Percentiles rank a stretch among this genome's conserved stretches.
These are phyloP conservation scores for Scolopax bukidnonensis DNA, from an alignment of 2,797 vertebrate species.

Conservation along the genomic window DNA sequence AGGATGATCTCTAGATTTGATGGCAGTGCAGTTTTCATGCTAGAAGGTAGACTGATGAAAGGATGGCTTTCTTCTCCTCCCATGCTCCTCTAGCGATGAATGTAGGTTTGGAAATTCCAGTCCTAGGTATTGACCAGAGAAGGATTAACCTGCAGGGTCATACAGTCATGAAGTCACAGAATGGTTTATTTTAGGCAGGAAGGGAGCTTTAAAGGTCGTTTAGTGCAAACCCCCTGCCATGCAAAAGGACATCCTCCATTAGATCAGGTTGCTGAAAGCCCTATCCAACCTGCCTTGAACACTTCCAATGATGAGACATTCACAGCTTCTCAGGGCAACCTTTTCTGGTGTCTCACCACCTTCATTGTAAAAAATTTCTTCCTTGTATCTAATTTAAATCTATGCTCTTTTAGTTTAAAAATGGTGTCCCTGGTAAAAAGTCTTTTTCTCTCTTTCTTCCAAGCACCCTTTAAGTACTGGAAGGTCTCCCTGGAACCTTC, in stretches of 20 bases:
- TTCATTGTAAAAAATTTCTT: background rate
- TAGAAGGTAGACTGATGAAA: background rate
- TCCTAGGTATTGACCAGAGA: background rate
- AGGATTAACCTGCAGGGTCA: background rate
- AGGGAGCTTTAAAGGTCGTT: background rate
- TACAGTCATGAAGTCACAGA: background rate
- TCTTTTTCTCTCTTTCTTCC: background rate
- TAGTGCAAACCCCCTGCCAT: background rate
- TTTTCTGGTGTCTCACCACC: background rate
- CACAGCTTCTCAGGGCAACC: background rate
- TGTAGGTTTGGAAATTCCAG: background rate
- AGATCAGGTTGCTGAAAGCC: background rate
- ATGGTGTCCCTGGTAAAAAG: background rate
- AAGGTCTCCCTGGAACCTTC: background rate
- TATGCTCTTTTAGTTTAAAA: background rate
- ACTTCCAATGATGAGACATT: background rate
- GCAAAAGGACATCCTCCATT: background rate
- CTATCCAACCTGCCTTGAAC: background rate
- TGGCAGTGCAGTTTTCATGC: background rate
- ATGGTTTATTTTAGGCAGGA: background rate
- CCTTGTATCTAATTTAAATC: background rate
- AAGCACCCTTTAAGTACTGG: background rate
- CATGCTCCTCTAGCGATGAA: rapidly evolving
- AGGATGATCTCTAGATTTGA: background rate
- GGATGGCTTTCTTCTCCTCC: background rate